Base-by-base conservation (phyloP, 2,113 vertebrate genomes). In the Heterotis niloticus region DNA sequence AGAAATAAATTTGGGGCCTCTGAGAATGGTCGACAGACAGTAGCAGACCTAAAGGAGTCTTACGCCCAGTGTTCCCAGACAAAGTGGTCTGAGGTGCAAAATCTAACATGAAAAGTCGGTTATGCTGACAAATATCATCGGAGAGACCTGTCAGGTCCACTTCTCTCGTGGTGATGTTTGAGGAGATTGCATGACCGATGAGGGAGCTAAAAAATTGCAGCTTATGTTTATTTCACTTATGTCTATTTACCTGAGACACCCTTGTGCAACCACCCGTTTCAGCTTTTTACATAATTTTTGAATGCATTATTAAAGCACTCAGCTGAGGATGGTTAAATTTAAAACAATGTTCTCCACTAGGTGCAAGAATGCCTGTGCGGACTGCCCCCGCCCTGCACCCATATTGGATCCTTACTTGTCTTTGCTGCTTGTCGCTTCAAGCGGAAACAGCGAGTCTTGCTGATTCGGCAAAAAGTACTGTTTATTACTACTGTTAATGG, bases 401-500 rank as follows among this genome's bases (percentile, higher is more conserved):
- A 26, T 79, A 74, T 78, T 75, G 14, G 54, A 74, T 14, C 11
- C 16, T 59, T 54, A 74, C 24, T 57, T 20, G 7, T 52, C 16
- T 78, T 57, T 82, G 67, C 77, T 81, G 78, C 74, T 64, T 64
- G 76, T 84, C 75, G 66, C 56, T 44, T 74, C 57, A 77, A 17
- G 34, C 26, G 57, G 24, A 78, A 54, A 78, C 29, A 69, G 28
- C 64, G 28, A 26, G 71, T 29, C 81, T 59, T 87, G 89, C 90
- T 89, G 90, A 91, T 81, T 87, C 84, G 76, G 75, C 75, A 77
- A 84, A 89, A 87, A 83, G 81, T 69, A 79, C 82, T 67, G 20
- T 72, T 83, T 86, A 84, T 77, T 83, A 75, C 85, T 84, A 84
- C 24, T 28, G 77, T 64, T 23, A 76, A 84, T 83, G 72, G 29